Conservation (phyloP, 2,888 invertebrate species). For the Synanthedon myopaeformis region DNA sequence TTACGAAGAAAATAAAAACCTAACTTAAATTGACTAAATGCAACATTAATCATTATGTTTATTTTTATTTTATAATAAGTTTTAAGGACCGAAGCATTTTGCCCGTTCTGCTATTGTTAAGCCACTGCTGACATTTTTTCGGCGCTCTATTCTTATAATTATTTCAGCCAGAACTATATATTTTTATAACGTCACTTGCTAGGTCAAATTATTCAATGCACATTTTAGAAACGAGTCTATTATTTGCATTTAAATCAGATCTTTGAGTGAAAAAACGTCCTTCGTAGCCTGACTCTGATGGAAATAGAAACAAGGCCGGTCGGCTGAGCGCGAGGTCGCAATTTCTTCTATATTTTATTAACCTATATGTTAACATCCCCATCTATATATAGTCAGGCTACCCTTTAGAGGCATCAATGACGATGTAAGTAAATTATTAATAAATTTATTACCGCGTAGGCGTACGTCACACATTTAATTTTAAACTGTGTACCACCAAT, state of each 20-base stretch:
- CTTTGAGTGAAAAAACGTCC: constrained; percentile 38
- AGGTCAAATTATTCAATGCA: constrained; percentile 8
- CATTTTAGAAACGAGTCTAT: constrained; percentile 26
- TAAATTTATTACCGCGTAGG: neutral
- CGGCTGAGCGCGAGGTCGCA: constrained; percentile 22
- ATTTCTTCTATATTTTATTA: constrained; percentile 20
- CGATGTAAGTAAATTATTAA: neutral
- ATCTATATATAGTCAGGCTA: neutral
- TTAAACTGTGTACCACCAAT: too few relatives aligned
- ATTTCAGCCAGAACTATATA: too few relatives aligned
- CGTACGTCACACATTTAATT: neutral
- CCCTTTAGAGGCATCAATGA: neutral
- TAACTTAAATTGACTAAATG: too few relatives aligned
- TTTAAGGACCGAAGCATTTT: too few relatives aligned
- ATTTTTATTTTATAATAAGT: too few relatives aligned
- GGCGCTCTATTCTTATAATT: too few relatives aligned
- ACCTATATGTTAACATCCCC: constrained; percentile 1
- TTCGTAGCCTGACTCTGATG: constrained; percentile 30
- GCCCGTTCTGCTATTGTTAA: too few relatives aligned
- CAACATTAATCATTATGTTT: too few relatives aligned
- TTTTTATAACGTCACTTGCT: too few relatives aligned
- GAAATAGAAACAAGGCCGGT: constrained; percentile 52
- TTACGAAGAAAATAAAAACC: too few relatives aligned
- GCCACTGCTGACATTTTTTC: too few relatives aligned
- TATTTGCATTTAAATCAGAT: constrained; percentile 44